Percentiles rank a stretch among this genome's conserved stretches.
Evolutionary conservation across 2,113 vertebrate genomes (phyloP).

Genomic region (Limanda limanda): DNA sequence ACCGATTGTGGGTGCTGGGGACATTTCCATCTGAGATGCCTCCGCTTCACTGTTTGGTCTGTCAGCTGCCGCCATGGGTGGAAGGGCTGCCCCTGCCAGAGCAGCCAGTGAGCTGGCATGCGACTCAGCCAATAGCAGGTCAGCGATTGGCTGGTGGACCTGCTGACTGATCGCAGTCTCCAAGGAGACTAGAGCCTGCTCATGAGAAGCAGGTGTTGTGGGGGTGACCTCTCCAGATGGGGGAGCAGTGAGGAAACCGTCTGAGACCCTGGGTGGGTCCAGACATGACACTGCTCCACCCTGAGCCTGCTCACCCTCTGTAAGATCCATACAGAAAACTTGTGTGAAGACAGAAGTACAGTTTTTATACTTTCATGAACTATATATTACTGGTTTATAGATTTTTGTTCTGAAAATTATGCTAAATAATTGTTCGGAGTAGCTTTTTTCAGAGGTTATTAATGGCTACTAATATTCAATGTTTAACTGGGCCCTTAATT

Average conservation of each 20-base stretch:
- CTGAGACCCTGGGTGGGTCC: constrained; percentile 85
- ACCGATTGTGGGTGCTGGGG: constrained; percentile 92
- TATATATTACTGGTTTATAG: neutral
- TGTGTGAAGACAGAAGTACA: neutral
- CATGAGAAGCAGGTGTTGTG: constrained; percentile 84
- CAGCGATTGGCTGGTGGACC: constrained; percentile 85
- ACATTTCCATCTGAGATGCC: constrained; percentile 95
- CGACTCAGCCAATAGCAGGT: constrained; percentile 83
- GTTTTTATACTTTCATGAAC: neutral
- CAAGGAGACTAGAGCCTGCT: constrained; percentile 86
- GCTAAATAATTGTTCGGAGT: neutral
- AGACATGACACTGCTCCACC: constrained; percentile 78
- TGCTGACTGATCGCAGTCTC: constrained; percentile 88
- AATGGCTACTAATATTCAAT: no score
- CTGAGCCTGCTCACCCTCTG: constrained; percentile 84
- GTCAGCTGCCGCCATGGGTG: constrained; percentile 83
- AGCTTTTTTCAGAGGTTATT: no score
- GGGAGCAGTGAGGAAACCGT: constrained; percentile 89
- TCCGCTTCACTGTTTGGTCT: constrained; percentile 87
- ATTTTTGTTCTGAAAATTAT: neutral
- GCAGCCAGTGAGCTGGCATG: constrained; percentile 81
- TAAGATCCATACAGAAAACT: constrained; percentile 49
- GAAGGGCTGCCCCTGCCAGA: constrained; percentile 84
- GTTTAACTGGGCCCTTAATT: neutral
- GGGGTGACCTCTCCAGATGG: constrained; percentile 89